Evolutionary conservation across 2,113 vertebrate genomes (phyloP).

Genomic region (Diadophis punctatus): DNA sequence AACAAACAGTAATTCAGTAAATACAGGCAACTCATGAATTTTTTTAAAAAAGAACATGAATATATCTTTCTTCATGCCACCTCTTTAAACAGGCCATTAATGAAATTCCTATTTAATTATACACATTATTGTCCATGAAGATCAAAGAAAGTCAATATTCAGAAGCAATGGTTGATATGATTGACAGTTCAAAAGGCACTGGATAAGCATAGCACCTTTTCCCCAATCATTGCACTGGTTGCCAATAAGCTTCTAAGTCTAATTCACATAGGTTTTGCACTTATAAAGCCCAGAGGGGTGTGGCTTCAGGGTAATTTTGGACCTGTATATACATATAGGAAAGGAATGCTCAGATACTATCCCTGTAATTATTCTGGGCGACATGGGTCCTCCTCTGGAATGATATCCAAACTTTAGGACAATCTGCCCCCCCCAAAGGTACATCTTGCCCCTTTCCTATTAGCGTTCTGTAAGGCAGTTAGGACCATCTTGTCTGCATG

Average conservation of each 20-base stretch:
- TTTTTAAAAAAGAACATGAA: not conserved
- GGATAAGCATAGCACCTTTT: not conserved
- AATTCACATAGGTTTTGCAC: not conserved
- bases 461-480: not conserved
- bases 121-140: not conserved
- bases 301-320: not conserved
- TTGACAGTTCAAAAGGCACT: not conserved
- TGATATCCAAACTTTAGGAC: not conserved
- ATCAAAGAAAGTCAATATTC: not conserved
- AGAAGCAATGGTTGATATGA: not conserved
- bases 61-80: not conserved
- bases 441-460: not conserved
- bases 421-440: not conserved
- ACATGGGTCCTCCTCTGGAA: not conserved
- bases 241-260: not conserved
- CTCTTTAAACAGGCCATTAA: not conserved
- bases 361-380: not conserved
- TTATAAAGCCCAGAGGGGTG: not conserved
- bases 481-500: not conserved
- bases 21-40: not conserved
- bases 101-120: not conserved
- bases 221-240: not conserved
- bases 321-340: not conserved
- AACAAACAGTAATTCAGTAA: not conserved
- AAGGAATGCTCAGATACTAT: not conserved